Evolutionary conservation across 2,797 vertebrate species (phyloP), one percentile per base, ranked within the genome.

Genomic region (Orestias chungarensis): DNA sequence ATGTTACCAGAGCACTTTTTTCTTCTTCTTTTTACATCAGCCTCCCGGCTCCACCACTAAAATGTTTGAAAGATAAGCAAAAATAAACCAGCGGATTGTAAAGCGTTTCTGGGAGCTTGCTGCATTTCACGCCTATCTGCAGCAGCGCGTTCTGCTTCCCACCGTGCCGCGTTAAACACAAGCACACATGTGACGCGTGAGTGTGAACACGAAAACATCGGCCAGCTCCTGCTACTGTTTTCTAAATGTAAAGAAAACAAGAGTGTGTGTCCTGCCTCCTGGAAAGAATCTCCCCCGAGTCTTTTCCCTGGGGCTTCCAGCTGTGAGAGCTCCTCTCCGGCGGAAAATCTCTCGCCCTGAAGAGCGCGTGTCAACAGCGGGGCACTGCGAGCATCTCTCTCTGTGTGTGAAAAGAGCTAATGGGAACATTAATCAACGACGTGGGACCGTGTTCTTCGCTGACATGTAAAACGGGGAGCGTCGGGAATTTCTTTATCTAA

Each of bases 241-340:
- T 12, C 38, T 42, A 18, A 11, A 23, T 50, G 20, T 50, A 38
- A 14, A 38, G 65, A 67, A 50, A 67, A 50, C 46, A 67, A 0
- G 4, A 27, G 23, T 4, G 23, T 65, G 17, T 27, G 4, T 52
- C 27, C 10, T 27, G 46, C 20, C 12, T 50, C 64, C 23, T 67
- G 33, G 33, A 68, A 38, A 42, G 35, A 42, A 1, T 15, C 31
- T 29, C 31, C 66, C 66, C 33, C n/a, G 25, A 3, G 25, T 8
- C 49, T 42, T 40, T 25, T 54, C 35, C 35, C 47, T 42, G 3
- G 31, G 15, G 40, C 23, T 54, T 54, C 49, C 66, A 11, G 66
- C 49, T 68, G 66, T 42, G 49, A 54, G 66, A 68, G 35, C 33
- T 52, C 50, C 1, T 68, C 47, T 68, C 66, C 49, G 42, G 35